Conservation (phyloP, 2,888 invertebrate species). For the Fabriciana adippe region DNA sequence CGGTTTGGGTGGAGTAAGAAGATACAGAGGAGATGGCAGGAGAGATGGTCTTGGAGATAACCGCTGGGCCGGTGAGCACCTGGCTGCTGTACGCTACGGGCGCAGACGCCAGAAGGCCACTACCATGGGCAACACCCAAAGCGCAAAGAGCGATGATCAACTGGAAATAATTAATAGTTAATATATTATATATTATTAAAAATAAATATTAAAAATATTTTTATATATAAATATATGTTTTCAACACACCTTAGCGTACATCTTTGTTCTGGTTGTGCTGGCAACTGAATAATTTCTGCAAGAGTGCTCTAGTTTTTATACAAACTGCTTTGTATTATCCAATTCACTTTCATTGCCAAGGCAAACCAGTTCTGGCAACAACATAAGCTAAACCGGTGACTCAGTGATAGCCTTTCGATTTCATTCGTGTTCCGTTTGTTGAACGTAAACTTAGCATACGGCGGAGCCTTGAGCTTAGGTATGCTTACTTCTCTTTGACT, state of each 20-base stretch:
- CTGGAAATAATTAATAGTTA: constrained; percentile 49
- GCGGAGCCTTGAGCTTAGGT: constrained; percentile 16
- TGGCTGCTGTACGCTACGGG: constrained; percentile 76
- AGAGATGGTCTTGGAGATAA: constrained; percentile 64
- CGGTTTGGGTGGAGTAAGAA: constrained; percentile 53
- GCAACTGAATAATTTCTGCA: constrained; percentile 78
- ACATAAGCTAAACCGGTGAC: constrained; percentile 61
- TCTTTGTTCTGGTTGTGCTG: constrained; percentile 76
- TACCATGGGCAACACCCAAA: constrained; percentile 82
- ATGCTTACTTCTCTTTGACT: constrained; percentile 1
- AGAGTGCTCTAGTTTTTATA: constrained; percentile 78
- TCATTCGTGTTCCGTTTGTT: constrained; percentile 32
- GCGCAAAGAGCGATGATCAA: constrained; percentile 82
- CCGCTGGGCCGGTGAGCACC: constrained; percentile 62
- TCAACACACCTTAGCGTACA: constrained; percentile 78
- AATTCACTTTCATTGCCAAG: constrained; percentile 80
- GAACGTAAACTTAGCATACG: constrained; percentile 17
- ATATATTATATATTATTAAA: constrained; percentile 6
- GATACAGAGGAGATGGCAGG: constrained; percentile 60
- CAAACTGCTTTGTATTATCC: constrained; percentile 60
- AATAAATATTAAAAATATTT: constrained; percentile 10
- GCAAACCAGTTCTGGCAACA: constrained; percentile 56
- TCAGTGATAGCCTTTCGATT: constrained; percentile 77
- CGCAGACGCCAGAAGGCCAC: constrained; percentile 74
- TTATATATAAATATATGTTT: constrained; percentile 18